Percentiles rank a stretch among this genome's conserved stretches.
Conservation (phyloP, 1,140 invertebrate genomes). For the Calosoma granatense region DNA sequence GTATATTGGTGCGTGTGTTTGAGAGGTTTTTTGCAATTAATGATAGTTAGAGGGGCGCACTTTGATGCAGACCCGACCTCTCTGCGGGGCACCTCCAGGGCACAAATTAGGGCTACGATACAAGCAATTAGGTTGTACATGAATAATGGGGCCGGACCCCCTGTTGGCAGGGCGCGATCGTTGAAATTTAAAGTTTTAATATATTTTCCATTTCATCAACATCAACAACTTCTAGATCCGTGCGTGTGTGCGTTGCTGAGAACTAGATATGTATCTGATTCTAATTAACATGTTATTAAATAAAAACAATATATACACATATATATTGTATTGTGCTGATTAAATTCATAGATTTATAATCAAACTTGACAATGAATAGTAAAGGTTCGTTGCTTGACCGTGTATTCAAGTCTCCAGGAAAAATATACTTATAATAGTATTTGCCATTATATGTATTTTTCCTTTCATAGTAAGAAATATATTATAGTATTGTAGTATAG, state of each 20-base stretch:
- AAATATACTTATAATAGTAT: too few species aligned
- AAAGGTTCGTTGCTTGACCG: too few species aligned
- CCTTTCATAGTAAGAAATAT: too few species aligned
- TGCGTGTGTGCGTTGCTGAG: not conserved
- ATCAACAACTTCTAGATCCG: not conserved
- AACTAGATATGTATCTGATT: not conserved
- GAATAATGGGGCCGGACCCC: not conserved
- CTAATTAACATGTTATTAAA: not conserved
- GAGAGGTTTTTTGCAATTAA: slow-evolving; percentile 1
- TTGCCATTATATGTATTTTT: too few species aligned
- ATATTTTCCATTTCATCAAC: too few species aligned
- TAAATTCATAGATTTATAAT: too few species aligned
- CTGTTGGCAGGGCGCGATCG: not conserved
- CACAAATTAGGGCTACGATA: not conserved
- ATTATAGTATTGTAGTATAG: too few species aligned
- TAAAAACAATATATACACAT: too few species aligned
- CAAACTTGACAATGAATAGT: too few species aligned
- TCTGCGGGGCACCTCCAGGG: not conserved
- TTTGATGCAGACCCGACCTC: not conserved
- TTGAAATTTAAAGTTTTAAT: not conserved
- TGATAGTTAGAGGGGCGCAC: not conserved
- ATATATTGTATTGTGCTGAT: too few species aligned
- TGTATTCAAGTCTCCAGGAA: too few species aligned
- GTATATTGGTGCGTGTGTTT: not conserved
- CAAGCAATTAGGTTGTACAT: not conserved